A percentile compares a stretch with the other conserved stretches of the same genome.
Conservation (phyloP, 2,888 invertebrate species). For the Amphipyra tragopoginis region DNA sequence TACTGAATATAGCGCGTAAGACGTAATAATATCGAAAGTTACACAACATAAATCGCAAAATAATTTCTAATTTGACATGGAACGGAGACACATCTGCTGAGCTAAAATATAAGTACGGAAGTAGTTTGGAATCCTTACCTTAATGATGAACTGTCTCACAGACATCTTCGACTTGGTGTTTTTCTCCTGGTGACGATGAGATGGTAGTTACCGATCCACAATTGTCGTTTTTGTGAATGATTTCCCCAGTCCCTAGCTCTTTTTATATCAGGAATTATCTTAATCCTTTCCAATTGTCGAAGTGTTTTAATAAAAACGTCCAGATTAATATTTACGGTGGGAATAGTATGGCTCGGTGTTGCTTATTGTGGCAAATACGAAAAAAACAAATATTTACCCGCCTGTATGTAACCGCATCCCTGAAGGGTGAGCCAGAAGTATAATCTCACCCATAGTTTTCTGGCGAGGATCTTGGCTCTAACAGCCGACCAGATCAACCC, state of each 20-base stretch:
- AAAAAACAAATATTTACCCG: too few relatives aligned
- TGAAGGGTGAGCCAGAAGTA: too few relatives aligned
- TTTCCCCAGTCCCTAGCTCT: constrained; percentile 56
- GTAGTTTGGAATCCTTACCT: constrained; percentile 45
- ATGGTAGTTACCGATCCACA: constrained; percentile 30
- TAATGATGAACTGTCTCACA: constrained; percentile 52
- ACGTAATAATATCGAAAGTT: too few relatives aligned
- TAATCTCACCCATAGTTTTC: too few relatives aligned
- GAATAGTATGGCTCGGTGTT: constrained; percentile 62
- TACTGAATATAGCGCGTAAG: too few relatives aligned
- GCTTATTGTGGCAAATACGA: too few relatives aligned
- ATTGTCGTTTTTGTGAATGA: constrained; percentile 63
- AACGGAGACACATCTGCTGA: too few relatives aligned
- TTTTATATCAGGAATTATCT: constrained; percentile 79
- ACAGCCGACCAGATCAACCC: too few relatives aligned
- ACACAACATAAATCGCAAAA: too few relatives aligned
- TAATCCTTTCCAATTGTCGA: constrained; percentile 70
- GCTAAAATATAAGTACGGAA: background rate
- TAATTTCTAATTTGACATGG: too few relatives aligned
- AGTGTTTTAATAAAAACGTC: constrained; percentile 76
- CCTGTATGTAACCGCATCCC: too few relatives aligned
- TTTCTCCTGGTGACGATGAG: constrained; percentile 1
- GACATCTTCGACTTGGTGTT: constrained; percentile 41
- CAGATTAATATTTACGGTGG: constrained; percentile 61
- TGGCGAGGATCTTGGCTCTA: too few relatives aligned